Conservation (phyloP, 1,140 invertebrate species). For the Zaprionus nigranus region DNA sequence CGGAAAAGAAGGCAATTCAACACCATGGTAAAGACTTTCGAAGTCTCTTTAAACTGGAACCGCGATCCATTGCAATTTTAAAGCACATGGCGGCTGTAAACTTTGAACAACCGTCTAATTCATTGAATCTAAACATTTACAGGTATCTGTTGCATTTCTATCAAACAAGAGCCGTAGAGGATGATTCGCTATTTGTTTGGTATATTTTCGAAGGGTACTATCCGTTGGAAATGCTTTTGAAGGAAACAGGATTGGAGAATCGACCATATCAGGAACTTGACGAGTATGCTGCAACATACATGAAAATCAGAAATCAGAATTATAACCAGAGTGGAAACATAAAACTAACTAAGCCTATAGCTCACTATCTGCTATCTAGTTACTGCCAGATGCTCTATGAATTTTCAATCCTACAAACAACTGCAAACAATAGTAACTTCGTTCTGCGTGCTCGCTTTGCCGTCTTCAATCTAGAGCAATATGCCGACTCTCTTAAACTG, state of each 20-base stretch:
- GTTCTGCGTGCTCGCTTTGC: background rate
- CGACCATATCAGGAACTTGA: background rate
- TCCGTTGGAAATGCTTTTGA: background rate
- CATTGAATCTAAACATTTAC: background rate
- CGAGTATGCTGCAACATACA: background rate
- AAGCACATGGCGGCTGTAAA: background rate
- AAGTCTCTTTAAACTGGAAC: background rate
- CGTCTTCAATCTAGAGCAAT: background rate
- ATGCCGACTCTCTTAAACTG: background rate
- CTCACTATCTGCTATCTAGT: background rate
- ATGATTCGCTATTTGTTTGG: background rate
- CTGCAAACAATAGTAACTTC: background rate
- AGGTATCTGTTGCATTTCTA: background rate
- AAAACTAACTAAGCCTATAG: background rate
- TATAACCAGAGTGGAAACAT: background rate
- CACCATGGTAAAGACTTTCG: background rate
- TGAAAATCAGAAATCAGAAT: background rate
- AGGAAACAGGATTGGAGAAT: background rate
- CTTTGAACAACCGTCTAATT: background rate
- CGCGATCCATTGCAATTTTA: background rate
- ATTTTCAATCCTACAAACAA: background rate
- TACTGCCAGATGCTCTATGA: background rate
- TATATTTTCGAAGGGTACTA: background rate
- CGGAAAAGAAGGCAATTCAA: background rate
- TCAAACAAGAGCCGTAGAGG: background rate